These are phyloP conservation scores for Huso huso DNA, from an alignment of 2,797 vertebrate genomes.

Conservation along the genomic window DNA sequence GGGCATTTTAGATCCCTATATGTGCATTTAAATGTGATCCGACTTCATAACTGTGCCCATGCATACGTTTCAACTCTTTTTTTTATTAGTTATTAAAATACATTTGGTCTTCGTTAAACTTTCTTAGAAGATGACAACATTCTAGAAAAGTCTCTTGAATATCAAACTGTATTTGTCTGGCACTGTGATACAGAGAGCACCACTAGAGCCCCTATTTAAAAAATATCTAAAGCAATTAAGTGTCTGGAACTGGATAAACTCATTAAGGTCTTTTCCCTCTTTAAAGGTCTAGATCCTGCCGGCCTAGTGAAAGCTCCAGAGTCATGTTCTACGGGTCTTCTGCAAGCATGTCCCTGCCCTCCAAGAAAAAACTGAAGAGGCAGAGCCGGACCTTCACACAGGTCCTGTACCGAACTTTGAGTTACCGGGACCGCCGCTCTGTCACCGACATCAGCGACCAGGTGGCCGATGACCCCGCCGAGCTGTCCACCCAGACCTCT, in stretches of 20 bases:
- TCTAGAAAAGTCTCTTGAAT: too few relatives aligned
- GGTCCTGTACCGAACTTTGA: conserved; percentile 81
- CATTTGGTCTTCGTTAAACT: too few relatives aligned
- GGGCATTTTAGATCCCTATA: too few relatives aligned
- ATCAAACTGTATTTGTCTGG: too few relatives aligned
- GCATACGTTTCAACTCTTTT: too few relatives aligned
- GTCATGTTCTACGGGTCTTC: conserved; percentile 88
- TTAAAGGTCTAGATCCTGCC: conserved; percentile 6
- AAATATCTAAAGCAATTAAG: too few relatives aligned
- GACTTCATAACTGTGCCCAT: too few relatives aligned
- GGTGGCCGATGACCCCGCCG: conserved; percentile 71
- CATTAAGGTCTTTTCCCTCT: not conserved
- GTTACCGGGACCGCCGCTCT: conserved; percentile 74
- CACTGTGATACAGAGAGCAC: too few relatives aligned
- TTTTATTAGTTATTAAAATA: too few relatives aligned
- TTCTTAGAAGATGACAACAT: too few relatives aligned
- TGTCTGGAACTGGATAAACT: not conserved
- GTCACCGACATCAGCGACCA: conserved; percentile 54
- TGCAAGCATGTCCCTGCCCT: conserved; percentile 80
- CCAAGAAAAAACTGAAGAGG: conserved; percentile 82
- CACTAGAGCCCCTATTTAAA: too few relatives aligned
- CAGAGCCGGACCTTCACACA: conserved; percentile 84
- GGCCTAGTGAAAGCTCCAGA: conserved; percentile 34
- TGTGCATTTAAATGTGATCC: too few relatives aligned
- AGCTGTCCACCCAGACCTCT: conserved; percentile 87